These are phyloP conservation scores for Alouatta palliata DNA, from an alignment of 2,113 vertebrate genomes.

Conservation along the genomic window DNA sequence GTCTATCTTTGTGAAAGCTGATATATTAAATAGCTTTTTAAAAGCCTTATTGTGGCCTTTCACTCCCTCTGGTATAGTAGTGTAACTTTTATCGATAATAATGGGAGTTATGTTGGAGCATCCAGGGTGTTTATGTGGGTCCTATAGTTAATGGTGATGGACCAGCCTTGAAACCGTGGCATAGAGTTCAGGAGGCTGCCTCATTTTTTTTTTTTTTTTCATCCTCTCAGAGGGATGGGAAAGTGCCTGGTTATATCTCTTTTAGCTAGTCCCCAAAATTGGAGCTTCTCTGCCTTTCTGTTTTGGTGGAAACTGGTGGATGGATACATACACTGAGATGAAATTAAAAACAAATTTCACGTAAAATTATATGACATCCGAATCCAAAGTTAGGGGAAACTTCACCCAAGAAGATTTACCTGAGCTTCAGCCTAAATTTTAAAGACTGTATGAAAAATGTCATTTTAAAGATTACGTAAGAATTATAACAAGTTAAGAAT, in stretches of 20 bases:
- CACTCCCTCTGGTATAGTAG: slow-evolving; percentile 61
- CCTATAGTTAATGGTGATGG: slow-evolving; percentile 67
- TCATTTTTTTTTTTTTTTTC: slow-evolving; percentile 3
- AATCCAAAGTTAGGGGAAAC: not conserved
- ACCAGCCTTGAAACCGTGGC: not conserved
- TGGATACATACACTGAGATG: not conserved
- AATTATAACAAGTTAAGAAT: not conserved
- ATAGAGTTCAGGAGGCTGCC: slow-evolving; percentile 7
- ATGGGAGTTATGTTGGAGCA: slow-evolving; percentile 49
- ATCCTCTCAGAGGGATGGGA: not conserved
- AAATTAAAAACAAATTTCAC: not conserved
- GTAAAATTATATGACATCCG: not conserved
- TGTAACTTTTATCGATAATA: slow-evolving; percentile 74
- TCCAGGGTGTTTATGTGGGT: slow-evolving; percentile 41
- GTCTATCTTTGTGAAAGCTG: slow-evolving; percentile 78
- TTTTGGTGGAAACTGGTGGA: not conserved
- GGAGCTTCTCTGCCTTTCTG: slow-evolving; percentile 9
- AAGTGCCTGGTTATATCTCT: not conserved
- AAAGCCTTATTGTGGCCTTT: slow-evolving; percentile 73
- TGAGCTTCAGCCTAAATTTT: not conserved
- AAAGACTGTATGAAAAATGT: not conserved
- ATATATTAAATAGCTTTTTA: slow-evolving; percentile 79
- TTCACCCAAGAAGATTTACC: not conserved
- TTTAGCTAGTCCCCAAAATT: not conserved
- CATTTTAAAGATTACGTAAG: not conserved